phyloP scores from a whole-genome alignment of 2,888 invertebrate species.

The Halictus ligatus region DNA sequence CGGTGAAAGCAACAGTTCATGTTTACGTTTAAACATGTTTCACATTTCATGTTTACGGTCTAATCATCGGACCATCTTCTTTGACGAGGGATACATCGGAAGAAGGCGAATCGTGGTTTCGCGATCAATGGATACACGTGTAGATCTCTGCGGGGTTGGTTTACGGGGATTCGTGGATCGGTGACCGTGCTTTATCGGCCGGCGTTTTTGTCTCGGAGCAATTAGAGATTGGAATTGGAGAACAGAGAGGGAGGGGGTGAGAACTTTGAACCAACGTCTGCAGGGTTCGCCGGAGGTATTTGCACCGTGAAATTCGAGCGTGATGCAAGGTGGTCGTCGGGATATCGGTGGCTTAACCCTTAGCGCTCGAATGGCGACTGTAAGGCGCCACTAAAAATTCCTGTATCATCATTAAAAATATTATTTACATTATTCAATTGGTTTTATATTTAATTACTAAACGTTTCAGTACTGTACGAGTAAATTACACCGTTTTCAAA shows the following conservation, averaged over 20 bases:
- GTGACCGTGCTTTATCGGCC: background rate
- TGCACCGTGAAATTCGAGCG: background rate
- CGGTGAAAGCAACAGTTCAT: background rate
- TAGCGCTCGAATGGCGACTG: too few relatives aligned
- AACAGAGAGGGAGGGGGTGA: background rate
- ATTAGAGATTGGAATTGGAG: constrained; percentile 3
- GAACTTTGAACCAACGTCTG: background rate
- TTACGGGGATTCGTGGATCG: background rate
- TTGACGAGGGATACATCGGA: background rate
- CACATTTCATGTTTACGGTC: too few relatives aligned
- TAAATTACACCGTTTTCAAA: too few relatives aligned
- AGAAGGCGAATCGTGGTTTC: background rate
- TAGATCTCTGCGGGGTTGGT: background rate
- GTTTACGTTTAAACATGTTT: too few relatives aligned
- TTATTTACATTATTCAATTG: too few relatives aligned
- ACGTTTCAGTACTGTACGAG: too few relatives aligned
- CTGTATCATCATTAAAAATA: too few relatives aligned
- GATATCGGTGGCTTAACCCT: background rate
- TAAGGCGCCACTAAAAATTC: too few relatives aligned
- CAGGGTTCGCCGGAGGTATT: background rate
- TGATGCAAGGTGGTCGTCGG: background rate
- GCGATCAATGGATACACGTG: background rate
- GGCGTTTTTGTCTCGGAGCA: background rate
- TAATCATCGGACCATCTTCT: constrained; percentile 6
- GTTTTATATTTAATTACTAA: too few relatives aligned